phyloP scores from a whole-genome alignment of 2,113 vertebrate genomes.

The Tetrax tetrax region DNA sequence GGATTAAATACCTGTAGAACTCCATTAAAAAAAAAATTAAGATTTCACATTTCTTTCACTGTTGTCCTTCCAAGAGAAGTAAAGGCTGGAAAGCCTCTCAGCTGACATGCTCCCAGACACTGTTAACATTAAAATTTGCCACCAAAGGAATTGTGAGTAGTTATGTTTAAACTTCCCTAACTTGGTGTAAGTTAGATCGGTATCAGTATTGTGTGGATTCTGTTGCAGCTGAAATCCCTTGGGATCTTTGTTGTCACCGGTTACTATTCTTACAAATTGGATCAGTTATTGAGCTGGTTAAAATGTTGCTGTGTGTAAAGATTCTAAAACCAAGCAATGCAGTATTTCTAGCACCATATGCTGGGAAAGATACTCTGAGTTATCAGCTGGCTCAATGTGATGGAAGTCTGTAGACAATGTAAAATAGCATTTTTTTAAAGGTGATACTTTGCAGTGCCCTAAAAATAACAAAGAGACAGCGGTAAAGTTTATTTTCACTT shows the following conservation, averaged over 20 bases:
- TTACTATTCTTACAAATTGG: not conserved
- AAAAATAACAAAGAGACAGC: not conserved
- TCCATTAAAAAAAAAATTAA: not conserved
- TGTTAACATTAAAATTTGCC: not conserved
- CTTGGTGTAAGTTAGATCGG: not conserved
- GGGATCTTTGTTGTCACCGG: not conserved
- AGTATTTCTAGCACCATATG: not conserved
- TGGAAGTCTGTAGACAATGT: not conserved
- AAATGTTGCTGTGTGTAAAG: not conserved
- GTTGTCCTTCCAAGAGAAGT: not conserved
- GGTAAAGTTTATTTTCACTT: not conserved
- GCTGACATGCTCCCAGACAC: not conserved
- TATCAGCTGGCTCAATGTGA: accelerated
- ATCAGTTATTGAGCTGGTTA: not conserved
- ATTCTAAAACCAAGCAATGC: not conserved
- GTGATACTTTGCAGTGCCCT: not conserved
- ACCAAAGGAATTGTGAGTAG: not conserved
- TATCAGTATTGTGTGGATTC: not conserved
- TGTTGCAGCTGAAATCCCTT: not conserved
- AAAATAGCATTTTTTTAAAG: not conserved
- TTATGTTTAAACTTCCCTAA: not conserved
- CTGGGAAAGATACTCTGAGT: not conserved
- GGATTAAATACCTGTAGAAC: not conserved
- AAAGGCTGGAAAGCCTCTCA: not conserved
- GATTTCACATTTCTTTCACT: not conserved